A percentile compares a stretch with the other conserved stretches of the same genome.
Evolutionary conservation across 2,113 vertebrate species (phyloP).

Genomic region (Hippoglossus stenolepis): DNA sequence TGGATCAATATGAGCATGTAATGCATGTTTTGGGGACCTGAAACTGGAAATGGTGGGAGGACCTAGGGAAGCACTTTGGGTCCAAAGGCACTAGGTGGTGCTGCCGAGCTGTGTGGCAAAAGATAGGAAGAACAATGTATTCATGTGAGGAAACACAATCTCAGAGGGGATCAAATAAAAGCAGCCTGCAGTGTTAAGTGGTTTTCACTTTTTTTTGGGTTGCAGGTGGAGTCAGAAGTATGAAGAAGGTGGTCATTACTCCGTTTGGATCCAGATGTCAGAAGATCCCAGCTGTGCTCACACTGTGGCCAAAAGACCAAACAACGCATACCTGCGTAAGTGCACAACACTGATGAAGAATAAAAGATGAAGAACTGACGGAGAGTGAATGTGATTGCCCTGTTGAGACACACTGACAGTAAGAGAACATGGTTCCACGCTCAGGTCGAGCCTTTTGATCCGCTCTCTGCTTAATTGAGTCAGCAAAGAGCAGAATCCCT

Average conservation of each 20-base stretch:
- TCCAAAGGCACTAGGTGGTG: slow-evolving; percentile 72
- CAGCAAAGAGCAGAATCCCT: slow-evolving; percentile 65
- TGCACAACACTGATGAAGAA: slow-evolving; percentile 28
- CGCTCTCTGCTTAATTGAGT: slow-evolving; percentile 63
- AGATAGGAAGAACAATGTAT: not conserved
- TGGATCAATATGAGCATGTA: slow-evolving; percentile 78
- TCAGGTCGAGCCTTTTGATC: slow-evolving; percentile 58
- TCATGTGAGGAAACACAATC: slow-evolving; percentile 16
- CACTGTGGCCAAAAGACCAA: slow-evolving; percentile 63
- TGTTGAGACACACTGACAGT: slow-evolving; percentile 21
- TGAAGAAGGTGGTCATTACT: slow-evolving; percentile 81
- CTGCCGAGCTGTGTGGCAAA: slow-evolving; percentile 51
- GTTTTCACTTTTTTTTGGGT: slow-evolving; percentile 52
- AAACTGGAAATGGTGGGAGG: slow-evolving; percentile 52
- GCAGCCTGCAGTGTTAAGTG: not conserved
- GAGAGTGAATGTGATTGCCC: too few species aligned
- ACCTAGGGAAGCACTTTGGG: slow-evolving; percentile 15
- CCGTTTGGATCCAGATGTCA: slow-evolving; percentile 70
- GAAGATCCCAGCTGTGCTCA: slow-evolving; percentile 63
- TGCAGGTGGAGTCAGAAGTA: slow-evolving; percentile 80
- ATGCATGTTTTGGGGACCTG: slow-evolving; percentile 72
- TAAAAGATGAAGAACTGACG: not conserved
- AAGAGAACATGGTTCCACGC: slow-evolving; percentile 19
- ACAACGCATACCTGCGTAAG: slow-evolving; percentile 78
- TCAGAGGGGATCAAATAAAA: slow-evolving; percentile 22